These are phyloP conservation scores for Cremastobaeus sp. DNA, from an alignment of 2,888 invertebrate species.

Conservation along the genomic window DNA sequence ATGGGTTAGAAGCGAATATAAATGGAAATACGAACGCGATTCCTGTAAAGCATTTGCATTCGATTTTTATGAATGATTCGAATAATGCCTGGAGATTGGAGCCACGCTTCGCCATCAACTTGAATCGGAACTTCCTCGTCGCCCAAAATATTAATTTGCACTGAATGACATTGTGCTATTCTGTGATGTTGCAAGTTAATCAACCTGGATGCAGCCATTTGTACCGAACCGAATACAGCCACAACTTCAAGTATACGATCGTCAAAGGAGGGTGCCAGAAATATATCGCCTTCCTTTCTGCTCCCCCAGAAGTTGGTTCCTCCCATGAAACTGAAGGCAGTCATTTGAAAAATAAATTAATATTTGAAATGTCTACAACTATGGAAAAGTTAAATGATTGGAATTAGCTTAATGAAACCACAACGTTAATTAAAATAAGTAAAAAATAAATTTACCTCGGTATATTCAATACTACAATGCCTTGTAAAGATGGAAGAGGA, in stretches of 20 bases:
- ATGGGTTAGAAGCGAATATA: too few relatives aligned
- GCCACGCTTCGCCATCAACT: constrained; percentile 99
- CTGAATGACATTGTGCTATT: constrained; percentile 96
- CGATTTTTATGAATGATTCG: constrained; percentile 97
- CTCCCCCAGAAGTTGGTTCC: constrained; percentile 99
- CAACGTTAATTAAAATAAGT: not conserved
- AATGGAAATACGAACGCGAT: constrained; percentile 87
- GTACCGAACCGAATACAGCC: constrained; percentile 97
- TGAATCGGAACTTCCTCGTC: constrained; percentile 96
- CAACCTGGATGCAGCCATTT: constrained; percentile 97
- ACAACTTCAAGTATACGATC: constrained; percentile 98
- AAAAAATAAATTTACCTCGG: constrained; percentile 83
- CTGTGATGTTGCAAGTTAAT: constrained; percentile 98
- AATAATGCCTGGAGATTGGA: constrained; percentile 97
- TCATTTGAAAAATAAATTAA: too few relatives aligned
- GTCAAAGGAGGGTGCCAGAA: constrained; percentile 95
- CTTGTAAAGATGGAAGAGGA: constrained; percentile 96
- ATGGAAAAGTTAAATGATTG: not conserved
- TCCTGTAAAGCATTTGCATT: constrained; percentile 96
- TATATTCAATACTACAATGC: constrained; percentile 97
- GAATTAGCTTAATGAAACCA: too few relatives aligned
- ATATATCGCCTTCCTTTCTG: constrained; percentile 93
- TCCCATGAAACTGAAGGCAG: constrained; percentile 93
- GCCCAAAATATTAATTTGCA: constrained; percentile 96
- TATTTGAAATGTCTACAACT: constrained; percentile 1